Conservation (phyloP, 2,888 invertebrate genomes). For the Hypsopygia costalis region DNA sequence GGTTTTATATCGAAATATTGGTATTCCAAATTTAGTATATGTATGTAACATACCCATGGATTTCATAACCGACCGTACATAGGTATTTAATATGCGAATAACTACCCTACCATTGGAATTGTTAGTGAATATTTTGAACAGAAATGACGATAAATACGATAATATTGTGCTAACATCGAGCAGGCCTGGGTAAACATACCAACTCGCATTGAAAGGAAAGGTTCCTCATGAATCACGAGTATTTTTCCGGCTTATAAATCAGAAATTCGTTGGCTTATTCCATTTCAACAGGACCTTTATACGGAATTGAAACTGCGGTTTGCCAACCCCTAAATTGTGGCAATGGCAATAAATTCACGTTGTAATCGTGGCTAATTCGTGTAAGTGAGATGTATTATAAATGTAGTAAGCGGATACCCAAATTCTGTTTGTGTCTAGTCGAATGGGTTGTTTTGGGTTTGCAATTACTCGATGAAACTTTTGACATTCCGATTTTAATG, state of each 20-base stretch:
- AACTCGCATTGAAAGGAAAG: constrained; percentile 11
- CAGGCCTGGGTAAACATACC: constrained; percentile 1
- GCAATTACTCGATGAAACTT: not conserved
- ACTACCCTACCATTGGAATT: no score
- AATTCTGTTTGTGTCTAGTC: not conserved
- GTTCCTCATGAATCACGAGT: constrained; percentile 12
- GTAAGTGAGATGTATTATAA: not conserved
- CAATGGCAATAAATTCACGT: constrained; percentile 4
- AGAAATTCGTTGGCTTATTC: constrained; percentile 12
- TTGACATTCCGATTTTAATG: not conserved
- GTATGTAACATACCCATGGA: no score
- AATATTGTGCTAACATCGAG: constrained; percentile 2
- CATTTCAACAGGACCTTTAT: constrained; percentile 10
- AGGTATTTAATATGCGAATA: no score
- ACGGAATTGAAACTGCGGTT: constrained; percentile 9
- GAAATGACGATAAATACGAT: not conserved
- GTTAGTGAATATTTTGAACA: not conserved
- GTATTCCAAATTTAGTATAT: no score
- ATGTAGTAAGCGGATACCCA: not conserved
- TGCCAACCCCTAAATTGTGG: constrained; percentile 9
- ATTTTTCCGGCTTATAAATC: constrained; percentile 15
- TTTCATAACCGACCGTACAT: no score
- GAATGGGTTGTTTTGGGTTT: not conserved
- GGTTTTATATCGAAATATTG: no score
- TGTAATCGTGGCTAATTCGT: constrained; percentile 3